A percentile compares a stretch with the other conserved stretches of the same genome.
phyloP scores from a whole-genome alignment of 1,140 invertebrate genomes.

The Hylyphantes graminicola region DNA sequence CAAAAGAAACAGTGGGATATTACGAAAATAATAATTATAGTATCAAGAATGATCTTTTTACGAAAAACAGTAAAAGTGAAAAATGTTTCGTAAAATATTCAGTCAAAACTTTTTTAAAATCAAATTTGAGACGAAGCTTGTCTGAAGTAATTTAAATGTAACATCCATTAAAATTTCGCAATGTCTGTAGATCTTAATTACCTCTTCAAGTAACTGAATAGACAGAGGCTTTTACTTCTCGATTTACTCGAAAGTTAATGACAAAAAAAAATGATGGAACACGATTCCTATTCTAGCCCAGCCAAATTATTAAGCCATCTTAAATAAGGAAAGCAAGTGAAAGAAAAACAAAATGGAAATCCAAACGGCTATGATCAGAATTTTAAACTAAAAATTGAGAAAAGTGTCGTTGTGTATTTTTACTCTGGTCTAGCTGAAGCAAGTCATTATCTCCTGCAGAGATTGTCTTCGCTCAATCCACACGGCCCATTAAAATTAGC shows the following conservation, averaged over 20 bases:
- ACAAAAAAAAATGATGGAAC: not conserved
- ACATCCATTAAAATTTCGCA: not conserved
- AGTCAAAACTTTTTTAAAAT: no score
- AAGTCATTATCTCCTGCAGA: conserved; percentile 36
- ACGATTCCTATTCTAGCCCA: not conserved
- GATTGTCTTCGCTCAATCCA: conserved; percentile 30
- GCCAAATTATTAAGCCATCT: not conserved
- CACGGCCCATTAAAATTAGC: conserved; percentile 44
- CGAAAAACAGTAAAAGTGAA: no score
- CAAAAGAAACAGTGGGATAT: no score
- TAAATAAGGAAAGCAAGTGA: no score
- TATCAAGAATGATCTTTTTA: no score
- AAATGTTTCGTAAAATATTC: no score
- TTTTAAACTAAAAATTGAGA: conserved; percentile 16
- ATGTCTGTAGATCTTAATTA: not conserved
- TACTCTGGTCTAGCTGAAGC: conserved; percentile 17
- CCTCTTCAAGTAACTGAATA: not conserved
- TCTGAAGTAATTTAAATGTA: not conserved
- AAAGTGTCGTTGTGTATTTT: conserved; percentile 37
- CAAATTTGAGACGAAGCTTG: not conserved
- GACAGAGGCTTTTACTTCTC: not conserved
- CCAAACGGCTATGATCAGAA: conserved; percentile 3
- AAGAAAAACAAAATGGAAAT: not conserved
- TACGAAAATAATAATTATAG: no score
- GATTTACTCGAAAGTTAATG: not conserved